Evolutionary conservation across 1,140 invertebrate species (phyloP), one percentile per base, ranked within the genome.

Genomic region (Anastatus disparis): DNA sequence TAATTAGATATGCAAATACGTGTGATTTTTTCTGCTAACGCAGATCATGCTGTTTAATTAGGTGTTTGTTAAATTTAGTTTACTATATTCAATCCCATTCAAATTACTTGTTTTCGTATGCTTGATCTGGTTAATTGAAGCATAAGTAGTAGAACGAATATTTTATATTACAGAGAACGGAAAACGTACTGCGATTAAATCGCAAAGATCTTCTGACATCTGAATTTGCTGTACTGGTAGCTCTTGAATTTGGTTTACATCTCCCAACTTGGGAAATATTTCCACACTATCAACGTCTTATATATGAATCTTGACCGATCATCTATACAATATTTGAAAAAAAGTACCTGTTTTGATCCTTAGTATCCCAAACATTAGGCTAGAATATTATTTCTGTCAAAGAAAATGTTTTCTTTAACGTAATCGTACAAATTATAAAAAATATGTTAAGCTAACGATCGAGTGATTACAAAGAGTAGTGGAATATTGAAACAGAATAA

Each of bases 141-240:
- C n/a, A n/a, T n/a, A n/a, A n/a, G n/a, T n/a, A n/a, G n/a, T n/a
- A n/a, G n/a, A n/a, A n/a, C n/a, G n/a, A n/a, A n/a, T n/a, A n/a
- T 35, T 71, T 62, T 74, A 62, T 70, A 72, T 87, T 87, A 9
- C 84, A 96, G 93, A 93, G 93, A 88, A 95, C 93, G 35, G 95
- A 98, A 87, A 93, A 89, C 74, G 91, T 93, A 50, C 97, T 98
- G 82, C 90, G 96, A 53, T 84, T 98, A 72, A 97, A 95, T 84
- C 90, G 95, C 26, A 96, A 95, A 84, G 97, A 99, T 77, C 85
- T 99, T 31, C 88, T 98, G 40, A 89, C 91, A 20, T 96, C 93
- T 56, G 97, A 99, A 86, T 97, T 98, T 88, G 95, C 95, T 7
- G 95, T 97, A 56, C 87, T 98, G 22, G 95, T 98, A 48, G 95